These are phyloP conservation scores for Gracilinanus agilis DNA, from an alignment of 2,113 vertebrate species.

Conservation along the genomic window DNA sequence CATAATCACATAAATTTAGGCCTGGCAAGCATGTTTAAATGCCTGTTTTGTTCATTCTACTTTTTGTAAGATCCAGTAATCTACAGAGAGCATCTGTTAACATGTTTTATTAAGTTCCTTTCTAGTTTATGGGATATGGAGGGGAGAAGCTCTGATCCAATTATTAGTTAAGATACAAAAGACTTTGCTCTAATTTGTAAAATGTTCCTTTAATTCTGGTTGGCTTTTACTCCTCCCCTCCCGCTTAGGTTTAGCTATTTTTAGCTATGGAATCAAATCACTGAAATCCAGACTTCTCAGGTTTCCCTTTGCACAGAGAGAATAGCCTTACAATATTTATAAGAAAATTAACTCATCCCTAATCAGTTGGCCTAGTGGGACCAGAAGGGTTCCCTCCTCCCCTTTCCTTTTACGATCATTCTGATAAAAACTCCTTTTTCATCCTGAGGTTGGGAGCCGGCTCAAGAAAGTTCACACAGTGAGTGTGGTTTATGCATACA, in stretches of 20 bases:
- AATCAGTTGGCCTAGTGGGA: constrained; percentile 54
- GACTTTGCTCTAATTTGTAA: constrained; percentile 35
- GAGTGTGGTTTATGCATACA: constrained; percentile 76
- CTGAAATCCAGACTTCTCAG: constrained; percentile 62
- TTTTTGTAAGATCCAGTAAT: constrained; percentile 37
- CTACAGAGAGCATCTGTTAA: neutral
- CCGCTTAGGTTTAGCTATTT: constrained; percentile 51
- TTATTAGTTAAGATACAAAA: constrained; percentile 55
- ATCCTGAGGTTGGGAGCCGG: constrained; percentile 60
- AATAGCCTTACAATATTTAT: constrained; percentile 51
- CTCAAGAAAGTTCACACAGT: constrained; percentile 80
- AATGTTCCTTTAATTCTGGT: constrained; percentile 35
- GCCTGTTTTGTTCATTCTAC: constrained; percentile 24
- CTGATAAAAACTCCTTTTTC: constrained; percentile 68
- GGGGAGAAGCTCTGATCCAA: constrained; percentile 57
- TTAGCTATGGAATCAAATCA: constrained; percentile 66
- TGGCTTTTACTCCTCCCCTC: constrained; percentile 56
- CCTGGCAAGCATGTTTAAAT: constrained; percentile 44
- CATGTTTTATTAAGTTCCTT: constrained; percentile 53
- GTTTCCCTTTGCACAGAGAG: constrained; percentile 21
- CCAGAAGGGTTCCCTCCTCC: constrained; percentile 38
- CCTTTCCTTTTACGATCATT: constrained; percentile 62
- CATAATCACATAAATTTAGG: neutral
- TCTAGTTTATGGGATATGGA: constrained; percentile 63
- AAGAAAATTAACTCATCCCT: constrained; percentile 63